A percentile compares a stretch with the other conserved stretches of the same genome.
Conservation (phyloP, 2,888 invertebrate species). For the Drosophila monieri region DNA sequence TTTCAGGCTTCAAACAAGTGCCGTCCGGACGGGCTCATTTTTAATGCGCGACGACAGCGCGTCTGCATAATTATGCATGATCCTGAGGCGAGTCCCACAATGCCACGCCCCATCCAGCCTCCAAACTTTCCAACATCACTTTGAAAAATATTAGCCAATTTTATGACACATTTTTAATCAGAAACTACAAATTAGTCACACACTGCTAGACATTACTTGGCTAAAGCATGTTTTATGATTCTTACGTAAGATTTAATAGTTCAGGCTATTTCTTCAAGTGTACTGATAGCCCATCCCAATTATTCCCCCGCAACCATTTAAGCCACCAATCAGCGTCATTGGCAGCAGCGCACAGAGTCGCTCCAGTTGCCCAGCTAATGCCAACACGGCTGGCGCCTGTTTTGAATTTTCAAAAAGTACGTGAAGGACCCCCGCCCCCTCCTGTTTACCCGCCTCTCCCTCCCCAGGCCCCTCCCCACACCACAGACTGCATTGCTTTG, state of each 20-base stretch:
- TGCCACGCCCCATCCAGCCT: slow-evolving; percentile 2
- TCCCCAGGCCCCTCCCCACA: background rate
- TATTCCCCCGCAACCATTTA: slow-evolving; percentile 54
- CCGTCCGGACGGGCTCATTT: slow-evolving; percentile 60
- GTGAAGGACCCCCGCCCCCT: slow-evolving; percentile 50
- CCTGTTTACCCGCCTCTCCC: background rate
- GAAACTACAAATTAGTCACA: background rate
- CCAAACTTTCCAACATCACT: background rate
- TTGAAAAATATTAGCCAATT: background rate
- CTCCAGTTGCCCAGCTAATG: slow-evolving; percentile 58
- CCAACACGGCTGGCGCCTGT: slow-evolving; percentile 72
- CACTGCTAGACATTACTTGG: background rate
- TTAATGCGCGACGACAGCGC: slow-evolving; percentile 71
- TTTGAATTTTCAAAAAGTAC: slow-evolving; percentile 80
- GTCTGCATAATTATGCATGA: slow-evolving; percentile 74
- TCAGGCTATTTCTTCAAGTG: slow-evolving; percentile 6
- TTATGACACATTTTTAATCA: background rate
- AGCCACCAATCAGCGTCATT: slow-evolving; percentile 78
- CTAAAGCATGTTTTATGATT: background rate
- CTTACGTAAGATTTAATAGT: no score
- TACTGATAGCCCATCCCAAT: background rate
- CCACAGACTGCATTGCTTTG: slow-evolving; percentile 43
- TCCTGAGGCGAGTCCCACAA: slow-evolving; percentile 41
- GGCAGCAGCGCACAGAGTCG: slow-evolving; percentile 49
- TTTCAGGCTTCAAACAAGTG: slow-evolving; percentile 61